Base-by-base conservation (phyloP, 2,797 vertebrate genomes). In the Protonibea diacanthus region DNA sequence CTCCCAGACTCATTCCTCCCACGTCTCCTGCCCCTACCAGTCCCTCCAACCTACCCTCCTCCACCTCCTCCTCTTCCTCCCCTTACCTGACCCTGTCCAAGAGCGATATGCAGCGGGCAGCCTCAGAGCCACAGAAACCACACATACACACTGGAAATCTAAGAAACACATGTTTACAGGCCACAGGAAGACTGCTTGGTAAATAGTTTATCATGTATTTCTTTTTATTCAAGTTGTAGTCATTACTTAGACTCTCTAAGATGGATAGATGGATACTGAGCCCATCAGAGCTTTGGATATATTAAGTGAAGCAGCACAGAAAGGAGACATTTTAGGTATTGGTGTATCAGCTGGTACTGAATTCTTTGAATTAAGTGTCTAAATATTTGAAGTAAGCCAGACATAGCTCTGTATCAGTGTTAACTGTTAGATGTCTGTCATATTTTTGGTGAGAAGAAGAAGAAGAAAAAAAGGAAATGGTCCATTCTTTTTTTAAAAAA, bases 41-140 rank as follows among this genome's bases (percentile, higher is more conserved):
- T 73, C 74, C 76, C 83, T 86, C 66, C 81, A 81, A 67, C 67
- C 81, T 51, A 87, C 91, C 94, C 94, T 75, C 93, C 90, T 86
- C 93, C 62, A 53, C 57, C 52, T 71, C 64, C 33, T 33, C 93
- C 62, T 57, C 55, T 52, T 71, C 64, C 23, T 47, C 56, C 56
- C 69, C 71, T 94, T 90, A 95, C 95, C 85, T 91, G 90, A 92
- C 93, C 91, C 73, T 61, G 55, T 86, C 80, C 93, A 86, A 93
- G 89, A 95, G 95, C 80, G 82, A 96, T 97, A 96, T 96, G 96
- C 97, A 96, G 95, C 88, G 94, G 97, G 96, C 95, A 95, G 94
- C 96, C 94, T 94, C 91, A 92, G 92, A 97, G 96, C 94, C 95
- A 95, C 94, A 96, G 95, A 95, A 95, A 94, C 87, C 42, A 84